Evolutionary conservation across 1,140 invertebrate genomes (phyloP).

Genomic region (Marisa cornuarietis): DNA sequence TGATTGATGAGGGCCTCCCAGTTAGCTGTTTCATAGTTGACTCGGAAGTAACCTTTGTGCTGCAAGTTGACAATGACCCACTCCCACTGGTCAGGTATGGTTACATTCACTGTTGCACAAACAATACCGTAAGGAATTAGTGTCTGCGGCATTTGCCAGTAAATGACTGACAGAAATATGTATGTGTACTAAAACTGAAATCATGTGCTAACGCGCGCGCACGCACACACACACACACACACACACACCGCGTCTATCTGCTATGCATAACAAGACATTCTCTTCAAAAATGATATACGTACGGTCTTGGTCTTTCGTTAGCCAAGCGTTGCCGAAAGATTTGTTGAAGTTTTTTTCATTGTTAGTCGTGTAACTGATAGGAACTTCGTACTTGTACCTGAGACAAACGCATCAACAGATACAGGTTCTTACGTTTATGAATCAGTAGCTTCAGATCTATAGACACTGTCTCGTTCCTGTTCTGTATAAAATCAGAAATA

Average conservation of each 20-base stretch:
- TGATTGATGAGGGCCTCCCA: conserved; percentile 80
- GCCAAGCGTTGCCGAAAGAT: conserved; percentile 21
- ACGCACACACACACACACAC: neutral
- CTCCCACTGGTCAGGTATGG: conserved; percentile 20
- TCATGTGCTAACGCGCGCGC: neutral
- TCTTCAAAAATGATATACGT: neutral
- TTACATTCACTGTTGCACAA: neutral
- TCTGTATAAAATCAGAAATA: too few relatives aligned
- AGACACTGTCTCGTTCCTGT: too few relatives aligned
- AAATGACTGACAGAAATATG: neutral
- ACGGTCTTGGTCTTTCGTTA: conserved; percentile 3
- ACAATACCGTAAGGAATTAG: neutral
- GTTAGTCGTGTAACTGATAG: conserved; percentile 80
- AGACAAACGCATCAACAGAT: neutral
- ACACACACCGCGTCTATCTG: too few relatives aligned
- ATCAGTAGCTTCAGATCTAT: neutral
- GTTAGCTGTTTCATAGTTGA: conserved; percentile 81
- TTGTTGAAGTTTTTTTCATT: conserved; percentile 34
- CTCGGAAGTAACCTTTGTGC: conserved; percentile 85
- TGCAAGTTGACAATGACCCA: conserved; percentile 88
- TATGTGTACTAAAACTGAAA: neutral
- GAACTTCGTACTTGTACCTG: conserved; percentile 79
- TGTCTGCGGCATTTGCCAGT: neutral
- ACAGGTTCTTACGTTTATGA: neutral
- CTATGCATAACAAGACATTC: neutral